These are phyloP conservation scores for Genyomyrus donnyi DNA, from an alignment of 2,113 vertebrate species.

Conservation along the genomic window DNA sequence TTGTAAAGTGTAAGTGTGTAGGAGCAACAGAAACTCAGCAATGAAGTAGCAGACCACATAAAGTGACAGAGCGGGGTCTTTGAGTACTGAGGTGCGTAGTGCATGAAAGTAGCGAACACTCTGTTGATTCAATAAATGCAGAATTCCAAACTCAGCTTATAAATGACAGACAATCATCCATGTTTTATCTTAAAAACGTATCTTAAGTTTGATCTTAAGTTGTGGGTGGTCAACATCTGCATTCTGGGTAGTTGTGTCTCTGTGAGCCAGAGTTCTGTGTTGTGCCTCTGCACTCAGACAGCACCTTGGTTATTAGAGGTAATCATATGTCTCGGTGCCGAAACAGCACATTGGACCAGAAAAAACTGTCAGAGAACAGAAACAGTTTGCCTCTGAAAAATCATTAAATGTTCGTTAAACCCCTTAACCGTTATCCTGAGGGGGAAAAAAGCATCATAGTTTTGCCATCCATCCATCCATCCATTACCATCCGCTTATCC, in stretches of 20 bases:
- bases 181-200: neutral
- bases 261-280: neutral
- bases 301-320: neutral
- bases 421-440: neutral
- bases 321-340: neutral
- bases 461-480: too few species aligned
- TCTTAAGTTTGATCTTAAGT: neutral
- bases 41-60: neutral
- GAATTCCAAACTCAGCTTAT: neutral
- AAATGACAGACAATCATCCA: neutral
- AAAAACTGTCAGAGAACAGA: neutral
- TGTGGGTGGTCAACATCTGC: neutral
- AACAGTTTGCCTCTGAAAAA: neutral
- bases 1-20: neutral
- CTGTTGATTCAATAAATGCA: neutral
- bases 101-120: neutral
- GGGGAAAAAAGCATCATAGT: neutral
- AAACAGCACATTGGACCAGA: neutral
- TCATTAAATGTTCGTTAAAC: neutral
- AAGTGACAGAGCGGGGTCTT: neutral
- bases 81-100: neutral
- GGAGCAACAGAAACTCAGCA: neutral
- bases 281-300: neutral
- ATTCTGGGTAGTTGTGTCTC: neutral
- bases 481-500: too few species aligned